Percentiles rank a stretch among this genome's conserved stretches.
Conservation (phyloP, 1,140 invertebrate genomes). For the Dolichoris vasculosae region DNA sequence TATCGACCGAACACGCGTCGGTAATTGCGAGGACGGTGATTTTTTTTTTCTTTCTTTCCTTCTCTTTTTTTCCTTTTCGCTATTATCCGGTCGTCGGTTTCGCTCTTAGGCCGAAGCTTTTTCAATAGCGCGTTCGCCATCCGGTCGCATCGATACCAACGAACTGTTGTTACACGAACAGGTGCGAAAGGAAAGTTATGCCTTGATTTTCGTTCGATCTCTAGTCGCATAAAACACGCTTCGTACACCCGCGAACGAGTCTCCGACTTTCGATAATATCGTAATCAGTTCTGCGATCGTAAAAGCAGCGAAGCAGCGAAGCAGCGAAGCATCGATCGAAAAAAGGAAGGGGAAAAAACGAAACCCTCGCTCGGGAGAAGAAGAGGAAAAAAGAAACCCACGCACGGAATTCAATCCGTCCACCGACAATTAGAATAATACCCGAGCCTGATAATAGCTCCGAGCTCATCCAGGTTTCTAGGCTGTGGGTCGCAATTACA, state of each 20-base stretch:
- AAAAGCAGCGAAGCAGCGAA: no score
- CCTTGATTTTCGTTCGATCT: neutral
- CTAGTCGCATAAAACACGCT: no score
- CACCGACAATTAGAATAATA: neutral
- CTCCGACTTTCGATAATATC: no score
- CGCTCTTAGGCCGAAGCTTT: no score
- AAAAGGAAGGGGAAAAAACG: no score
- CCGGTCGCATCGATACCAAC: no score
- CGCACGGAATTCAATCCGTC: neutral
- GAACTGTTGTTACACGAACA: neutral
- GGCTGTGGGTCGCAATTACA: neutral
- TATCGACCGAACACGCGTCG: neutral
- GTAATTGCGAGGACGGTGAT: neutral
- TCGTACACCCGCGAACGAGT: no score
- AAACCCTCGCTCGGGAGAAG: no score
- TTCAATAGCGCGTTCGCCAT: no score
- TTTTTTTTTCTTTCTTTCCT: neutral
- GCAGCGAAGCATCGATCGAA: neutral
- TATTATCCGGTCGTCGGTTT: no score
- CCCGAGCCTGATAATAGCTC: neutral
- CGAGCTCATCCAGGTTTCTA: neutral
- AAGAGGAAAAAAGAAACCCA: no score
- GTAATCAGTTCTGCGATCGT: no score
- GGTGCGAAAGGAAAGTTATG: neutral
- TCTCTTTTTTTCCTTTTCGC: neutral